Percentiles rank a stretch among this genome's conserved stretches.
Conservation (phyloP, 2,797 vertebrate species). For the Echeneis naucrates region DNA sequence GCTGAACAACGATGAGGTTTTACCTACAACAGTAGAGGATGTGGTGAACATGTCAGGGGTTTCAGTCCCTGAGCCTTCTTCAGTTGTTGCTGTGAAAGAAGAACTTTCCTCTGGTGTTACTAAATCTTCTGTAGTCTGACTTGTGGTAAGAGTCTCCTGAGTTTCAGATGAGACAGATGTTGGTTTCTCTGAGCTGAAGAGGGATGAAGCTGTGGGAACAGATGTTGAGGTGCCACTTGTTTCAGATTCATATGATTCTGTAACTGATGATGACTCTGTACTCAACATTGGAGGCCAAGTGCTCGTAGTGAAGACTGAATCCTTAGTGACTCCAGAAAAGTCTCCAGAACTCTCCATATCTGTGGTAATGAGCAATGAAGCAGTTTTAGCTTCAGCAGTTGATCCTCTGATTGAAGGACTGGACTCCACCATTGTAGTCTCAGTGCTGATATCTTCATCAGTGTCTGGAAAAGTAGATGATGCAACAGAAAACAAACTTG, state of each 20-base stretch:
- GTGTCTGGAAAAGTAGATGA: background rate
- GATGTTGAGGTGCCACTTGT: background rate
- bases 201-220: background rate
- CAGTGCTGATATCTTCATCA: background rate
- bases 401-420: background rate
- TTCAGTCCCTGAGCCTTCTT: constrained; percentile 17
- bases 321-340: background rate
- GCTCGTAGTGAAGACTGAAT: background rate
- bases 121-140: fast-evolving
- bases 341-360: background rate
- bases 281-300: background rate
- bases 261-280: constrained; percentile 11
- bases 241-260: background rate
- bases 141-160: background rate
- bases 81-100: background rate
- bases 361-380: fast-evolving
- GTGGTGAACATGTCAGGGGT: background rate
- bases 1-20: no score
- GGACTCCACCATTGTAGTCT: background rate
- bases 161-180: background rate
- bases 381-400: background rate
- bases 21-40: no score
- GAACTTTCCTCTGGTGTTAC: background rate
- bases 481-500: no score
- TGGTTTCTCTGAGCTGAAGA: constrained; percentile 33